Evolutionary conservation across 2,888 invertebrate species (phyloP), one percentile per base, ranked within the genome.

Genomic region (Ganaspis brasiliensis): DNA sequence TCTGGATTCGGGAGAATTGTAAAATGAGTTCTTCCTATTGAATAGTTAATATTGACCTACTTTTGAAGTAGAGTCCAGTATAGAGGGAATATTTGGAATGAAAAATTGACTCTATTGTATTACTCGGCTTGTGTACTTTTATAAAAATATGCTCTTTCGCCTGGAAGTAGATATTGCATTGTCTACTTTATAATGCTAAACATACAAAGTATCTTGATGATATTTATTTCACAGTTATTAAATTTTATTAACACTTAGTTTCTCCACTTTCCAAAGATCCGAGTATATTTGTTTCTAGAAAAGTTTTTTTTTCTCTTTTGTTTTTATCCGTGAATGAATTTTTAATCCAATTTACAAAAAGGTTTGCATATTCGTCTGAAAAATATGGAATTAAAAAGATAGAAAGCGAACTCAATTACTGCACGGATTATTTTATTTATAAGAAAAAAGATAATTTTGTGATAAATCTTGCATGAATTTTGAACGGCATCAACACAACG

Each of bases 41-140:
- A 67, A 67, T 67, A 67, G 63, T 67, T 67, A 67, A 67, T 67
- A 67, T 67, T 67, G 63, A 67, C 63, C 63, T 67, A 67, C 40
- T 67, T 67, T 40, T 40, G n/a, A 14, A 67, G 45, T 67, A 40
- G 40, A 67, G 21, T 67, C 63, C 24, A 8, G 63, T n/a, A 40
- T 45, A 67, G 63, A 67, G 63, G 63, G 63, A 67, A 67, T 45
- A 67, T 67, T 40, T 67, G 14, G 40, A 67, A 45, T 67, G n/a
- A 67, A 67, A 67, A 67, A 67, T 67, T 67, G 40, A 67, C 12
- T 67, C 63, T 45, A 45, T 45, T 67, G 63, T 67, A 67, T 40
- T 45, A 67, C 37, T 12, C 8, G 37, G 9, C 63, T 40, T 24
- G 40, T 37, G 12, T 67, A 67, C 14, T 8, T 21, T 9, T 12